phyloP scores from a whole-genome alignment of 1,140 invertebrate genomes.

The Ditylenchus dipsaci region DNA sequence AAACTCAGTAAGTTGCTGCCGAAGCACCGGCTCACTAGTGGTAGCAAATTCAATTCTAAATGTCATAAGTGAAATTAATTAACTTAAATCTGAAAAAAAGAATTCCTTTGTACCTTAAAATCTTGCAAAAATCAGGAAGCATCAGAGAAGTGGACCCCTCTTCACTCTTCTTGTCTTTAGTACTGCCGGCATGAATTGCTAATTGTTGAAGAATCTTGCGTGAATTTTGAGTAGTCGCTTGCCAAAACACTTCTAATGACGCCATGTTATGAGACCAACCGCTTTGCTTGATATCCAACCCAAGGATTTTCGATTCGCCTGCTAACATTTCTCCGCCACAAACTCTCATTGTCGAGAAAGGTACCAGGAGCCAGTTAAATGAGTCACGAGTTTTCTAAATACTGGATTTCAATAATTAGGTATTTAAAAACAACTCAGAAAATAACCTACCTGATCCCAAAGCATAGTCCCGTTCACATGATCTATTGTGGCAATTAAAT shows the following conservation, averaged over 20 bases:
- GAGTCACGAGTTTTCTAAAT: conserved; percentile 17
- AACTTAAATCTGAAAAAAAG: not conserved
- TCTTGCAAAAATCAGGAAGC: conserved; percentile 19
- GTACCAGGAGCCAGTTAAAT: conserved; percentile 20
- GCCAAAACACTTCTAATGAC: conserved; percentile 25
- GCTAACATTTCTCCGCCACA: conserved; percentile 14
- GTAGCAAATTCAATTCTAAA: conserved; percentile 28
- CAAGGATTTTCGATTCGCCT: conserved; percentile 5
- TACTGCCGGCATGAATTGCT: conserved; percentile 15
- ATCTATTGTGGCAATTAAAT: conserved; percentile 20
- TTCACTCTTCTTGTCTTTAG: not conserved
- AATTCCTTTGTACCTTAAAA: conserved; percentile 9
- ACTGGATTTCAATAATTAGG: too few species aligned
- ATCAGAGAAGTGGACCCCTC: conserved; percentile 7
- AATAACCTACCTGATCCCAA: conserved; percentile 26
- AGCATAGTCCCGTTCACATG: conserved; percentile 22
- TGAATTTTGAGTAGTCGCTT: conserved; percentile 22
- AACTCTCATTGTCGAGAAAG: conserved; percentile 17
- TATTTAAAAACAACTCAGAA: too few species aligned
- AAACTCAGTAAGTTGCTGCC: conserved; percentile 26
- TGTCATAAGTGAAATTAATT: not conserved
- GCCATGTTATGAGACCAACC: conserved; percentile 7
- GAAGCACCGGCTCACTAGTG: conserved; percentile 14
- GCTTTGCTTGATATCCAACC: not conserved
- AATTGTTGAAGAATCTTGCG: conserved; percentile 31